A percentile compares a stretch with the other conserved stretches of the same genome.
Evolutionary conservation across 2,888 invertebrate species (phyloP).

Genomic region (Dichetophora obliterata): DNA sequence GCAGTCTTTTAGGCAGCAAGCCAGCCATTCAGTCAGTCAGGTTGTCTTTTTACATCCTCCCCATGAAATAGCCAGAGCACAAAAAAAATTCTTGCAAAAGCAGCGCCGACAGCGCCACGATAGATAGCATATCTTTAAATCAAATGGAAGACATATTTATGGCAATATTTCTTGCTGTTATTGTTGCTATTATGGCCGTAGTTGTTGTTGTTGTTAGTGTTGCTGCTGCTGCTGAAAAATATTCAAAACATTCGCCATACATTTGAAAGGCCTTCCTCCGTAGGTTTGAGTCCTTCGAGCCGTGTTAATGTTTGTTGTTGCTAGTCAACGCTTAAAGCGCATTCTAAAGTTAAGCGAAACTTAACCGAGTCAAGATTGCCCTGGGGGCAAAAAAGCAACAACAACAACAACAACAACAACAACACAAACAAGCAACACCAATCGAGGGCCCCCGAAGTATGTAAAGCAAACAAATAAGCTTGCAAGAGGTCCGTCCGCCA

Average conservation of each 20-base stretch:
- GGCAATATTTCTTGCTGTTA: constrained; percentile 55
- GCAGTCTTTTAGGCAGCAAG: neutral
- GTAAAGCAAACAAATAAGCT: constrained; percentile 33
- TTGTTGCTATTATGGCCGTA: constrained; percentile 41
- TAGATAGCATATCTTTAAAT: constrained; percentile 61
- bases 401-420: constrained; percentile 15
- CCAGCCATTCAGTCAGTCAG: constrained; percentile 1
- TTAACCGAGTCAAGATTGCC: constrained; percentile 24
- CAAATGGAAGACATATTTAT: constrained; percentile 70
- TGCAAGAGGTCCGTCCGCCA: constrained; percentile 13
- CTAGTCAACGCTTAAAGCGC: constrained; percentile 35
- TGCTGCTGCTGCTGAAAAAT: constrained; percentile 37
- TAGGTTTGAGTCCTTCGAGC: constrained; percentile 20
- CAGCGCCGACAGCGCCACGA: constrained; percentile 39
- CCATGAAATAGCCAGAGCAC: neutral
- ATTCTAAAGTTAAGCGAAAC: constrained; percentile 35
- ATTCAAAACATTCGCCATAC: constrained; percentile 35
- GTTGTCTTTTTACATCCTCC: constrained; percentile 23
- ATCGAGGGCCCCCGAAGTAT: neutral
- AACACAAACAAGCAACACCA: neutral
- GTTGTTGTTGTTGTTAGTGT: constrained; percentile 34
- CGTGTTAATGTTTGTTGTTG: constrained; percentile 23
- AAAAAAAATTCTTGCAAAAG: neutral
- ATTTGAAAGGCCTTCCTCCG: neutral
- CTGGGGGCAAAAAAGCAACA: constrained; percentile 7